Evolutionary conservation across 2,888 invertebrate species (phyloP), one percentile per base, ranked within the genome.

Genomic region (Griposia aprilina): DNA sequence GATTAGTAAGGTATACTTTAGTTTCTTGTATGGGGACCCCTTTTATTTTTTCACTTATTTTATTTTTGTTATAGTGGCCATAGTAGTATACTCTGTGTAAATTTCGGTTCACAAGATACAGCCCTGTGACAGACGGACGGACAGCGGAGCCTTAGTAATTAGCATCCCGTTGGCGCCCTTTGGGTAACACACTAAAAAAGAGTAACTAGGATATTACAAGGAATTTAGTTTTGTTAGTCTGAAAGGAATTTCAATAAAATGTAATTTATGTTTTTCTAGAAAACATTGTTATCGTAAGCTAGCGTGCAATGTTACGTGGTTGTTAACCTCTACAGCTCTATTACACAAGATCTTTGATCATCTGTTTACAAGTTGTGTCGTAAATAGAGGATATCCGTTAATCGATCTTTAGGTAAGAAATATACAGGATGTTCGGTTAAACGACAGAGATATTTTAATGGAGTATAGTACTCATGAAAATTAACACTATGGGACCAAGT

Each of bases 311-410:
- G 3, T 60, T 55, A 74, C n/a, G 50, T 36, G 48, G 52, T n/a
- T 30, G 63, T 81, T 65, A 74, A 41, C 82, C 57, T 50, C 50
- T n/a, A 81, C 13, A 45, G 41, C n/a, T 59, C 74, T 52, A 36
- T 74, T 59, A 66, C n/a, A 52, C 57, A 26, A 57, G 50, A 74
- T 45, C n/a, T 81, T 50, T 45, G 50, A 59, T 59, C 30, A 41
- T 57, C 30, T 50, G 41, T 65, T 75, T 23, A 65, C 41, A 52
- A 23, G 82, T 8, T 30, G 30, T n/a, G 57, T 30, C 50, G 41
- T 73, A 63, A 81, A 81, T 63, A 72, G 26, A 41, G 30, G n/a
- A 41, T 63, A 41, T 20, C 30, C 4, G 4, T 74, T 30, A 23
- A 30, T 50, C n/a, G 26, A 20, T 11, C n/a, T 75, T n/a, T 36